Conservation (phyloP, 2,888 invertebrate species). For the Brachypterus glaber region DNA sequence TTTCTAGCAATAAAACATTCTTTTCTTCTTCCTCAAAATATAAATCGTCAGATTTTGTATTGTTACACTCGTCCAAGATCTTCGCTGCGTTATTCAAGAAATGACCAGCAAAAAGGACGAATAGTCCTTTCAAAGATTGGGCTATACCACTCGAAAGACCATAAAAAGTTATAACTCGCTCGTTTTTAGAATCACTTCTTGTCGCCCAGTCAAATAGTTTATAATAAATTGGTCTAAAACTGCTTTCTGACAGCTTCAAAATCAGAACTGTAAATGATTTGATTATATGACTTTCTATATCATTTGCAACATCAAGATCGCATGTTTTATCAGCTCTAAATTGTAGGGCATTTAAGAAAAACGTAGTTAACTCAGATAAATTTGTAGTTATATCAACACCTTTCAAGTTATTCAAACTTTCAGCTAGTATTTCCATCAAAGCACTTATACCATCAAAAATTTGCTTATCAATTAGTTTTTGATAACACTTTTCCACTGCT, state of each 20-base stretch:
- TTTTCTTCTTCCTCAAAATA: slow-evolving; percentile 48
- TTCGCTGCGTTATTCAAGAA: slow-evolving; percentile 72
- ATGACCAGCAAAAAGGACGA: slow-evolving; percentile 81
- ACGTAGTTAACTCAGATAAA: slow-evolving; percentile 58
- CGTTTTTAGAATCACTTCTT: slow-evolving; percentile 50
- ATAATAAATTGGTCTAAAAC: slow-evolving; percentile 81
- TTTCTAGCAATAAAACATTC: slow-evolving; percentile 54
- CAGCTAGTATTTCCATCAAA: slow-evolving; percentile 66
- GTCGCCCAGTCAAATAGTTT: slow-evolving; percentile 83
- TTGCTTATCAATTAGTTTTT: slow-evolving; percentile 48
- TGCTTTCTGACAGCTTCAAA: slow-evolving; percentile 79
- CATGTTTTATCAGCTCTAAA: slow-evolving; percentile 50
- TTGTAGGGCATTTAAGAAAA: slow-evolving; percentile 65
- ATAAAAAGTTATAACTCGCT: slow-evolving; percentile 73
- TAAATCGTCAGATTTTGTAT: slow-evolving; percentile 45
- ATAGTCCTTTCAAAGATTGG: slow-evolving; percentile 73
- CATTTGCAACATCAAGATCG: slow-evolving; percentile 37
- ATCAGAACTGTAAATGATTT: slow-evolving; percentile 71
- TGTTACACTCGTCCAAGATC: slow-evolving; percentile 61
- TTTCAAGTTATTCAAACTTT: slow-evolving; percentile 56
- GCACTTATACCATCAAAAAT: slow-evolving; percentile 54
- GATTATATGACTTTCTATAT: slow-evolving; percentile 65
- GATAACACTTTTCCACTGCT: slow-evolving; percentile 56
- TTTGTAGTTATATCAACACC: slow-evolving; percentile 54
- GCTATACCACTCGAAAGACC: slow-evolving; percentile 70